Conservation (phyloP, 2,113 vertebrate species). For the Hemicordylus capensis region DNA sequence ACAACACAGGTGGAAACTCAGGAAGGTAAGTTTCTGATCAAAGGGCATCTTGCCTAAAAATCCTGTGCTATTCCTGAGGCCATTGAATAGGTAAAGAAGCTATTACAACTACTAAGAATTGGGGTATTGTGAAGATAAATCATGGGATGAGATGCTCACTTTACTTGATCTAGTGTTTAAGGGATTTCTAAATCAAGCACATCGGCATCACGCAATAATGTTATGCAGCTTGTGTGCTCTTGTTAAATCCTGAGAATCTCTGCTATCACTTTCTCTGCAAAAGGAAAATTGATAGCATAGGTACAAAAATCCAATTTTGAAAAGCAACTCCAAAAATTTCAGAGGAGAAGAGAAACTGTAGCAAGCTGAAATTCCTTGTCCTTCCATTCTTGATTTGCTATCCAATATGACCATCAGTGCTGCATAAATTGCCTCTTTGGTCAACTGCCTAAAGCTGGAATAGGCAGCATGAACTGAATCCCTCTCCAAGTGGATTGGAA, state of each 20-base stretch:
- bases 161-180: not conserved
- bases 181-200: not conserved
- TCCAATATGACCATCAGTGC: not conserved
- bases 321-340: not conserved
- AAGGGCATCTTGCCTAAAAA: not conserved
- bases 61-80: not conserved
- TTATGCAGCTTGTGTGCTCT: not conserved
- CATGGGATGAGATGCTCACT: not conserved
- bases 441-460: not conserved
- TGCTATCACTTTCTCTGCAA: not conserved
- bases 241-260: not conserved
- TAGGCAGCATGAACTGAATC: not conserved
- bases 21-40: constrained; percentile 80
- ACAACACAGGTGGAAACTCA: constrained; percentile 97
- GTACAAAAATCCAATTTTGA: not conserved
- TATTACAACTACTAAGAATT: not conserved
- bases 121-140: not conserved
- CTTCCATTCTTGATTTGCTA: not conserved
- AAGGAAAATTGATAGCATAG: not conserved
- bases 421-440: too few species aligned
- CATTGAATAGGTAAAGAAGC: not conserved
- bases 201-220: not conserved
- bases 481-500: not conserved
- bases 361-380: not conserved
- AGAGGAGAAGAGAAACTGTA: not conserved